Conservation (phyloP, 2,888 invertebrate species). For the Embidobia sp. region DNA sequence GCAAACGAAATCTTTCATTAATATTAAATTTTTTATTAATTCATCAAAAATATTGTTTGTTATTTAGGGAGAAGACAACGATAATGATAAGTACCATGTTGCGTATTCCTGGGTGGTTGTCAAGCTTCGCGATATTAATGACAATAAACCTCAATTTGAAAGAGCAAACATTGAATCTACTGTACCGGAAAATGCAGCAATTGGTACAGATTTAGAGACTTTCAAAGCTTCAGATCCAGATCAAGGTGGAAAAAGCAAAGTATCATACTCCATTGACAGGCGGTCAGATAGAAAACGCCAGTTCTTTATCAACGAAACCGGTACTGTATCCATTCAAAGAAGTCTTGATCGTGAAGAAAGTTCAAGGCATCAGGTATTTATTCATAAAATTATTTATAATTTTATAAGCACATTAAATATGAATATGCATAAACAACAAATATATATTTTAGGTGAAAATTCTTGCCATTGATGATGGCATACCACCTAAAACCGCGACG, state of each 20-base stretch:
- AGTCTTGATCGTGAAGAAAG: conserved; percentile 96
- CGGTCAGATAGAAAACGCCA: conserved; percentile 96
- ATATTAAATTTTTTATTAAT: background rate
- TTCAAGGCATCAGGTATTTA: conserved; percentile 90
- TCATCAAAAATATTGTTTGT: background rate
- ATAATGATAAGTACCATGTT: conserved; percentile 98
- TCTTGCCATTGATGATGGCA: conserved; percentile 96
- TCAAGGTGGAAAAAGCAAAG: conserved; percentile 95
- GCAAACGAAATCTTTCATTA: background rate
- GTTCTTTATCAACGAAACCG: conserved; percentile 96
- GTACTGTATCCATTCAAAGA: conserved; percentile 96
- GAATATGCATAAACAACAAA: background rate
- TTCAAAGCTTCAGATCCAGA: conserved; percentile 98
- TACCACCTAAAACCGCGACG: conserved; percentile 95
- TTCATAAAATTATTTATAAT: background rate
- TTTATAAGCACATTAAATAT: background rate
- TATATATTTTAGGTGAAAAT: conserved; percentile 88
- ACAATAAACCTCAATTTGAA: conserved; percentile 98
- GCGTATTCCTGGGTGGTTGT: conserved; percentile 98
- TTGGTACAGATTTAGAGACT: conserved; percentile 94
- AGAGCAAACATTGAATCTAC: conserved; percentile 95
- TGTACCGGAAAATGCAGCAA: conserved; percentile 95
- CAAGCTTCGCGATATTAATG: conserved; percentile 96
- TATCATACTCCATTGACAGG: conserved; percentile 95
- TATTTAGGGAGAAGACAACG: conserved; percentile 91